Evolutionary conservation across 1,140 invertebrate genomes (phyloP).

Genomic region (Aphidius gifuensis): DNA sequence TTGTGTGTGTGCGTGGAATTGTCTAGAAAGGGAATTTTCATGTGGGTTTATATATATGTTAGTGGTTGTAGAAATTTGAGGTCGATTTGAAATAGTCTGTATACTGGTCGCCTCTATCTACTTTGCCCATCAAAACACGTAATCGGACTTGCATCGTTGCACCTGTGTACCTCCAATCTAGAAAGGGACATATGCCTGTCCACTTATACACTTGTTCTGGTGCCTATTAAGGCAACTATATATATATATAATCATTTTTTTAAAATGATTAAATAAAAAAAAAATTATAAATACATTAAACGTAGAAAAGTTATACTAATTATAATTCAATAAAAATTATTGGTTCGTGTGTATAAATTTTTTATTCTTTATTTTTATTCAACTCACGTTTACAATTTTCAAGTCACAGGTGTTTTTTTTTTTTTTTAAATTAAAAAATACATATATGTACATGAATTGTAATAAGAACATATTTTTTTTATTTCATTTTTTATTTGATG

Average conservation of each 20-base stretch:
- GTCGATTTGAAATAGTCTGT: too few relatives aligned
- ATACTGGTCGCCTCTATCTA: conserved; percentile 3
- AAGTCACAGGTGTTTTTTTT: too few relatives aligned
- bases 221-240: not conserved
- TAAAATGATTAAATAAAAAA: too few relatives aligned
- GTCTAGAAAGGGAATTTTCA: not conserved
- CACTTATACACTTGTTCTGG: not conserved
- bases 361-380: not conserved
- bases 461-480: too few relatives aligned
- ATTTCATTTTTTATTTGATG: too few relatives aligned
- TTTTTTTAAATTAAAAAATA: too few relatives aligned
- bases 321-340: not conserved
- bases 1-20: not conserved
- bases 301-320: not conserved
- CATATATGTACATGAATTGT: too few relatives aligned
- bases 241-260: too few relatives aligned
- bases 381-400: not conserved
- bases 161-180: conserved; percentile 25
- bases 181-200: conserved; percentile 18
- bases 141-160: conserved; percentile 21
- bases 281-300: too few relatives aligned
- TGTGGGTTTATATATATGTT: not conserved
- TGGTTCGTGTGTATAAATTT: not conserved
- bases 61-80: not conserved
- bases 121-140: conserved; percentile 20